Base-by-base conservation (phyloP, 2,888 invertebrate species). In the Drosophila kuntzei region DNA sequence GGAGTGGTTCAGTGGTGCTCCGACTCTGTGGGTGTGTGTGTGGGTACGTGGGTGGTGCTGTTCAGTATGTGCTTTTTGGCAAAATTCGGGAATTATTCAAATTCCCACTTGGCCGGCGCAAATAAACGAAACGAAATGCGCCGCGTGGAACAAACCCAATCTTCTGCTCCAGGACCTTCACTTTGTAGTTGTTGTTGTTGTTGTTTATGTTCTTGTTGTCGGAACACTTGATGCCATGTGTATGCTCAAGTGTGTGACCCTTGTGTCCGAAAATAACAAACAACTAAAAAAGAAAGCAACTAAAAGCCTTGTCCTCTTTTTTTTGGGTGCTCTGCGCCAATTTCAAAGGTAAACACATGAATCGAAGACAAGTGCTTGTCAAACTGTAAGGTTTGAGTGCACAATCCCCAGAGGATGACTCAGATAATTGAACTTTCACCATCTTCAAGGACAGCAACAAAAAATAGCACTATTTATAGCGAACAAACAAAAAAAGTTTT, bases 261-360 rank as follows among this genome's bases (percentile, higher is more conserved):
- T 83, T 77, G 70, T 81, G 84, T 78, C 79, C 71, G 29, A 76
- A 70, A 73, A 46, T 16, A 46, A 46, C 63, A 55, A 51, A 59
- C 25, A 32, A 18, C 22, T 50, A 51, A 47, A 60, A 58, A 44
- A 34, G 39, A 32, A 43, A 43, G 50, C 22, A 67, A 59, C 80
- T 80, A 77, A 87, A 85, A 79, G 82, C 72, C 55, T 68, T 67
- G 77, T 79, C 71, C 73, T 54, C 58, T 62, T 68, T 49, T 55
- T 39, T 46, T 47, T 25, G 46, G 37, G n/a, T 51, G 58, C 54
- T 65, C 50, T 68, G 60, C 61, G 80, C 79, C 84, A 81, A 87
- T 89, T 89, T 86, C 72, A 72, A 82, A 80, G 84, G 84, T 87
- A 87, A 88, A 89, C 80, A 88, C 63, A 76, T 37, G 58, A 44